phyloP scores from a whole-genome alignment of 92 coral and sea anemone genomes.

The Zoanthus gigantus region DNA sequence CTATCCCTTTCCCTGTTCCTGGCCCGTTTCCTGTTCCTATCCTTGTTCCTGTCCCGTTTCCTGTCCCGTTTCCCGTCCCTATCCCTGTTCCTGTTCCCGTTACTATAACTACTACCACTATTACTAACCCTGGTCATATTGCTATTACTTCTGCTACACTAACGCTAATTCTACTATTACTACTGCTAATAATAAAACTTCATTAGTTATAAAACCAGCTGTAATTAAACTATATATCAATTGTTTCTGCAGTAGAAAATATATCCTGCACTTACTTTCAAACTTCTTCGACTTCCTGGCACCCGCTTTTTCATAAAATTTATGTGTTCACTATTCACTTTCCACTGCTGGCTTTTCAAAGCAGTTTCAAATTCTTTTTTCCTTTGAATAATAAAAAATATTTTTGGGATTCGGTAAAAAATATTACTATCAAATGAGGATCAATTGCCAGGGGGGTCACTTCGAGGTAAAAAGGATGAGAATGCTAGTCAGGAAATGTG shows the following conservation, averaged over 20 bases:
- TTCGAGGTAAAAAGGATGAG: too few relatives aligned
- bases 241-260: neutral
- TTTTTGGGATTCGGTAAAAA: neutral
- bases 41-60: too few relatives aligned
- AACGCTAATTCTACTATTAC: neutral
- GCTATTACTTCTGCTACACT: conserved; percentile 4
- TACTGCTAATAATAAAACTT: neutral
- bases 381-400: conserved; percentile 25
- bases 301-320: conserved; percentile 60
- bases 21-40: too few relatives aligned
- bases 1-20: too few relatives aligned
- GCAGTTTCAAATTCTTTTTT: conserved; percentile 69
- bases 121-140: neutral
- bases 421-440: neutral
- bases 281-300: conserved; percentile 37
- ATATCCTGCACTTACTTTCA: conserved; percentile 17
- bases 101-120: neutral
- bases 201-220: neutral
- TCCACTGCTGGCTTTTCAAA: conserved; percentile 74
- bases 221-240: neutral
- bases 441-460: neutral
- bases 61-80: neutral
- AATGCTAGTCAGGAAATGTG: too few relatives aligned
- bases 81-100: neutral
- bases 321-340: conserved; percentile 59